A percentile compares a stretch with the other conserved stretches of the same genome.
phyloP scores from a whole-genome alignment of 2,888 invertebrate genomes.

The Lasioglossum zephyrum region DNA sequence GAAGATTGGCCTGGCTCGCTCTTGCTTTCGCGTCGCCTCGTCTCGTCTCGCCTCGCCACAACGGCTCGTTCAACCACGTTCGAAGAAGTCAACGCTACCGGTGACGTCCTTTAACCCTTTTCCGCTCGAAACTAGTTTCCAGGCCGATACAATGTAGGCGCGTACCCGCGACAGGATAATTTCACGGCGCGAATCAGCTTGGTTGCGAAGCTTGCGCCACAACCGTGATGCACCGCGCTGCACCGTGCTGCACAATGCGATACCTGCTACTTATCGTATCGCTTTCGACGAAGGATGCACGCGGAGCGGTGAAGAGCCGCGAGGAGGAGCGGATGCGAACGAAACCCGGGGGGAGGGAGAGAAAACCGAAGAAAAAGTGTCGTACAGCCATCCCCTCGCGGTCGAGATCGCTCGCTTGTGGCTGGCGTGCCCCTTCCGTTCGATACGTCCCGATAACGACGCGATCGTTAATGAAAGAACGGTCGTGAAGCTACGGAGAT shows the following conservation, averaged over 20 bases:
- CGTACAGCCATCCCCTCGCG: background rate
- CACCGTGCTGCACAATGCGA: background rate
- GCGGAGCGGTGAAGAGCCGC: background rate
- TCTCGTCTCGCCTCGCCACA: conserved; percentile 44
- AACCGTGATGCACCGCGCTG: background rate
- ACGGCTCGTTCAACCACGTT: conserved; percentile 63
- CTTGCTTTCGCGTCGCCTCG: conserved; percentile 53
- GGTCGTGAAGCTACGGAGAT: conserved; percentile 26
- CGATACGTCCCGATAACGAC: conserved; percentile 30
- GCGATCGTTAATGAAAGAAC: conserved; percentile 42
- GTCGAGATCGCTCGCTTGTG: conserved; percentile 3
- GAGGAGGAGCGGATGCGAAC: background rate
- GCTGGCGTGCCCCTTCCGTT: conserved; percentile 12
- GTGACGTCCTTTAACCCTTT: conserved; percentile 58
- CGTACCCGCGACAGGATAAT: conserved; percentile 20
- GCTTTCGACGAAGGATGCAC: background rate
- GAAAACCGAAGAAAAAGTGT: conserved; percentile 8
- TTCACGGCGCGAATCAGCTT: conserved; percentile 2
- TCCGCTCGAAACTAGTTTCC: conserved; percentile 46
- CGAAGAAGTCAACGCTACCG: conserved; percentile 62
- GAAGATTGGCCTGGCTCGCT: conserved; percentile 63
- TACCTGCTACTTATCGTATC: conserved; percentile 28
- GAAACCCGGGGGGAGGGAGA: background rate
- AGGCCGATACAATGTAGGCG: conserved; percentile 15
- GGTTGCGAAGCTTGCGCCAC: background rate